Base-by-base conservation (phyloP, 2,888 invertebrate species). In the Dilophus febrilis region DNA sequence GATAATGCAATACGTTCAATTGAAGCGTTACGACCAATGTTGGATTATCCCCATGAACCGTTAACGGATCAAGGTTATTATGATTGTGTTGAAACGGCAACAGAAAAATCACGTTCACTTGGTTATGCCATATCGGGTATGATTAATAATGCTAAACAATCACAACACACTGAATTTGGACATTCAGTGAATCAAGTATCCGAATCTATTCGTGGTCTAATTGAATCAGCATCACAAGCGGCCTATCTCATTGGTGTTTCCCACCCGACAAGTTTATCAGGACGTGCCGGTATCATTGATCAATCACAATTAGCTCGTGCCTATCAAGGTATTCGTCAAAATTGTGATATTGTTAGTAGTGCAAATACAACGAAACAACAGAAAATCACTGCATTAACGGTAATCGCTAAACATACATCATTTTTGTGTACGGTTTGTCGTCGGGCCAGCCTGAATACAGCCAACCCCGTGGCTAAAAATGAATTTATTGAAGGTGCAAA, bases 401-500 rank as follows among this genome's bases (percentile, higher is more conserved):
- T 83, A 45, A 87, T 97, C 37, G 97, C 97, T 12, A 92, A 91
- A 58, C 91, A 97, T 64, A 95, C 97, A 0, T 87, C 88, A 46
- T 80, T 90, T 7, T 68, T 98, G 38, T 97, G 97, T 63, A 94
- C 92, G 57, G 85, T 92, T 30, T 97, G 97, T 56, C 75, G 95
- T 26, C 73, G 80, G 39, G 95, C 97, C 1, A 92, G 92, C 26
- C 83, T 85, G 46, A 84, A 84, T 54, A 90, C 91, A 2, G 74
- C 71, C 42, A 88, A 88, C 61, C 86, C 92, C 1, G 83, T 84
- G 4, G 91, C 91, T 41, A 95, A 95, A 65, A 66, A 92, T 27
- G 94, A 94, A 61, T 95, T 98, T 61, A 94, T 98, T 40, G 91
- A 95, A 57, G 85, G 90, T 47, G 97, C 97, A 40, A 92, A 94